These are phyloP conservation scores for Barbus barbus DNA, from an alignment of 2,113 vertebrate species.

Conservation along the genomic window DNA sequence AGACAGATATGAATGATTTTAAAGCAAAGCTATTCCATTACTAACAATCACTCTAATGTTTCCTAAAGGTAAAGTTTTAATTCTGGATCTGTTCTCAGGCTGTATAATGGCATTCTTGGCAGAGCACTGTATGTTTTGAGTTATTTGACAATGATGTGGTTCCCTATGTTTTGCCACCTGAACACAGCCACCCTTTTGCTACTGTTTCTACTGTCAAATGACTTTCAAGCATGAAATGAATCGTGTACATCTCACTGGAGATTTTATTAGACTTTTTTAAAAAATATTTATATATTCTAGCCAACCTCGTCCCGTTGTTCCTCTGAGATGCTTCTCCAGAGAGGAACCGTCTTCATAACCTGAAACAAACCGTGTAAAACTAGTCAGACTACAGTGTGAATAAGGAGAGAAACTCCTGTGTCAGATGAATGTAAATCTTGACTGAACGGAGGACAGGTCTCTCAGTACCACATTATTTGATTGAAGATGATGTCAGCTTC, in stretches of 20 bases:
- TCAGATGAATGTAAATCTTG: constrained; percentile 41
- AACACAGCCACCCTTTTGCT: constrained; percentile 21
- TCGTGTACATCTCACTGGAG: constrained; percentile 41
- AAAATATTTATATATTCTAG: constrained; percentile 34
- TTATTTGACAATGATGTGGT: constrained; percentile 38
- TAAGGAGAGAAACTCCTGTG: constrained; percentile 36
- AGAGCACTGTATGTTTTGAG: constrained; percentile 29
- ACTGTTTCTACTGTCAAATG: constrained; percentile 51
- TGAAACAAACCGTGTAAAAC: constrained; percentile 55
- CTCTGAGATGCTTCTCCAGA: constrained; percentile 47
- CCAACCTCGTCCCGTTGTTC: constrained; percentile 42
- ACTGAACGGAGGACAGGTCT: constrained; percentile 24
- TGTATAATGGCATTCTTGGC: constrained; percentile 23
- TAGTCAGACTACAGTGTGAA: constrained; percentile 44
- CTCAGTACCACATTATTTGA: constrained; percentile 10
- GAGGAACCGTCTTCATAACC: constrained; percentile 47
- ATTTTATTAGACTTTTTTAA: constrained; percentile 21
- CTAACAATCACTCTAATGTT: constrained; percentile 10
- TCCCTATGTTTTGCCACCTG: constrained; percentile 24
- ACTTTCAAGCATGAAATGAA: constrained; percentile 59
- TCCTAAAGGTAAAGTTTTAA: constrained; percentile 4
- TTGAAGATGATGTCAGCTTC: constrained; percentile 12
- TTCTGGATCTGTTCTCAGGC: constrained; percentile 10
- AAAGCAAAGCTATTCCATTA: constrained; percentile 3
- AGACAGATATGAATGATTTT: constrained; percentile 36